Evolutionary conservation across 1,140 invertebrate species (phyloP).

Genomic region (Sycobia sp.): DNA sequence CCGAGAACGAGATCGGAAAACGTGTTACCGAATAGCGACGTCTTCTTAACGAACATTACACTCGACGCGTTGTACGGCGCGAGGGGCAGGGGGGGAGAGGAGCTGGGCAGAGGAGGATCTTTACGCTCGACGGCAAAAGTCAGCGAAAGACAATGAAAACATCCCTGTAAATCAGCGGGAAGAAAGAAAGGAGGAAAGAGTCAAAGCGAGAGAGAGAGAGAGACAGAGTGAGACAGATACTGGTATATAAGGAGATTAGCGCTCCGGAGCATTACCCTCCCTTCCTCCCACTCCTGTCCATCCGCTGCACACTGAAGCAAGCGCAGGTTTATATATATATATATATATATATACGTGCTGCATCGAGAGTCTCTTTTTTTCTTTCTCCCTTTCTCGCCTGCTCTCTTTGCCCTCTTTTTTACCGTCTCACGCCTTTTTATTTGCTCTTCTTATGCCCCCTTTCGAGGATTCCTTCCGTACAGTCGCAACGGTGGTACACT

Average conservation of each 20-base stretch:
- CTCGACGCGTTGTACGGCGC: background rate
- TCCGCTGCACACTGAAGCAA: no score
- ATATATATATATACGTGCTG: no score
- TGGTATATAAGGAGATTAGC: conserved; percentile 48
- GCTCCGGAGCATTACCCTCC: conserved; percentile 43
- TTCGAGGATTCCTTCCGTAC: no score
- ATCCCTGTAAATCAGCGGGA: conserved; percentile 52
- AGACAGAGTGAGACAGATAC: conserved; percentile 15
- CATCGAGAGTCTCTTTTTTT: no score
- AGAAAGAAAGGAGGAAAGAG: background rate
- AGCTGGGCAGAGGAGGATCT: conserved; percentile 29
- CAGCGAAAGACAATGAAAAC: conserved; percentile 52
- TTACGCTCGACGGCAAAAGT: conserved; percentile 43
- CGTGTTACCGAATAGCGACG: conserved; percentile 25
- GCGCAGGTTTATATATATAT: no score
- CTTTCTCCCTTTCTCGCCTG: no score
- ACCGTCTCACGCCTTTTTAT: no score
- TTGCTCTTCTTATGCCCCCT: no score
- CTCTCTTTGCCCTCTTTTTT: no score
- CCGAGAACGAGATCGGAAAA: background rate
- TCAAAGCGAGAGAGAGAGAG: no score
- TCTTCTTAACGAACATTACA: conserved; percentile 22
- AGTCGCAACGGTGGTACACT: no score
- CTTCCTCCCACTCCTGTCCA: no score
- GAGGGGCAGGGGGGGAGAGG: background rate